Conservation (phyloP, 2,797 vertebrate species). For the Poliocrania exsul region DNA sequence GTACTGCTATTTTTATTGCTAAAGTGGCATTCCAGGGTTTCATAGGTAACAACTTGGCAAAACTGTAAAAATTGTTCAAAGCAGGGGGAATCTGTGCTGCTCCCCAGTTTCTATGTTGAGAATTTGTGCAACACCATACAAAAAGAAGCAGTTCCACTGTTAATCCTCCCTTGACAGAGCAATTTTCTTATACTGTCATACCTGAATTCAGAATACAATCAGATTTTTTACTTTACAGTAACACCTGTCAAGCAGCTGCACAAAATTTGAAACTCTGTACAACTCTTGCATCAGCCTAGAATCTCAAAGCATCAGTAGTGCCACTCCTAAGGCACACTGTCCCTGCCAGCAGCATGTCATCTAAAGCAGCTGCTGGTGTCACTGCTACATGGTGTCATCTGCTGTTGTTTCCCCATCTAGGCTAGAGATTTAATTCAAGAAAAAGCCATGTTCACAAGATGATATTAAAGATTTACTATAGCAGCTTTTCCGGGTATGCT, state of each 20-base stretch:
- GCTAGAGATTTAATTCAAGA: neutral
- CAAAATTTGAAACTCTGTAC: neutral
- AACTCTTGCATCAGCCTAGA: neutral
- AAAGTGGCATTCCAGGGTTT: neutral
- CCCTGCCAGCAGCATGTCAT: neutral
- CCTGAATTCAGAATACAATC: neutral
- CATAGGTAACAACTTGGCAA: neutral
- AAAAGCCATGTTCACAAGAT: neutral
- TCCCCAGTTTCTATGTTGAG: neutral
- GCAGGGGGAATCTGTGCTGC: neutral
- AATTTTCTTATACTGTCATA: neutral
- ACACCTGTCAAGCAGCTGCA: neutral
- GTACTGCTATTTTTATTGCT: conserved; percentile 14
- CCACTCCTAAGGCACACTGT: neutral
- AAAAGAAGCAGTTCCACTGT: neutral
- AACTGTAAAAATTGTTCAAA: neutral
- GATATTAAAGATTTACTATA: neutral
- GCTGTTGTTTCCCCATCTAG: neutral
- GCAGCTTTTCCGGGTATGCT: neutral
- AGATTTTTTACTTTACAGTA: neutral
- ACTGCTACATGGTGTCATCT: neutral
- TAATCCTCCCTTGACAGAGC: neutral
- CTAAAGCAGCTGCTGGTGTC: neutral
- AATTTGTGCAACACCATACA: neutral
- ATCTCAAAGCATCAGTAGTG: neutral